Evolutionary conservation across 2,113 vertebrate genomes (phyloP).

Genomic region (Otis tarda): DNA sequence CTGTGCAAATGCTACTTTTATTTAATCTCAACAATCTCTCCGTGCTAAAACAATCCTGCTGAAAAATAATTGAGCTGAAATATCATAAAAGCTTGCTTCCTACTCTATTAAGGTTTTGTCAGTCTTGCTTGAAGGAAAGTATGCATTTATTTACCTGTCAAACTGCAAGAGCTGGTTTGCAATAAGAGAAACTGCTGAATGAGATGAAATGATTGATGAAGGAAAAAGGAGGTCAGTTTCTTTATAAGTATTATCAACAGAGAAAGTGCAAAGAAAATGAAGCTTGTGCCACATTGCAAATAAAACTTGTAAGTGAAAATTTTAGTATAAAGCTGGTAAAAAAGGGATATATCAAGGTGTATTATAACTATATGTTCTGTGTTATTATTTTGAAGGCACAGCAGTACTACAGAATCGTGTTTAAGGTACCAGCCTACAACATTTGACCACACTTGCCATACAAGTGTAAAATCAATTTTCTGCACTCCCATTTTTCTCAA

Average conservation of each 20-base stretch:
- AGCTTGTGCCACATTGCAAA: not conserved
- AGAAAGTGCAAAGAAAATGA: constrained; percentile 12
- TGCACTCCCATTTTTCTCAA: constrained; percentile 76
- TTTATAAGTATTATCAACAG: constrained; percentile 6
- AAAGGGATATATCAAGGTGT: constrained; percentile 8
- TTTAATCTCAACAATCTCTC: not conserved
- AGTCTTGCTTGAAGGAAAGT: not conserved
- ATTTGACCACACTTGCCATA: constrained; percentile 76
- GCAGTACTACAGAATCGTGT: constrained; percentile 35
- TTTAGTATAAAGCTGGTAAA: not conserved
- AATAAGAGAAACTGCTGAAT: constrained; percentile 9
- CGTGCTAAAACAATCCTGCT: not conserved
- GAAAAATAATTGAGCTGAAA: constrained; percentile 30
- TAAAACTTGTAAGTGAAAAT: constrained; percentile 24
- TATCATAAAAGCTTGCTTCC: not conserved
- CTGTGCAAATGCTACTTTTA: not conserved
- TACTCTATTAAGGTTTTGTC: not conserved
- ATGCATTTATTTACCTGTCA: constrained; percentile 27
- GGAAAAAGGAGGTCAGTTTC: not conserved
- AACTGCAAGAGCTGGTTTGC: not conserved
- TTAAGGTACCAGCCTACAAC: constrained; percentile 72
- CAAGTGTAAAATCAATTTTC: constrained; percentile 82
- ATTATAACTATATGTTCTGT: constrained; percentile 46
- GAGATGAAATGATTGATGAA: not conserved
- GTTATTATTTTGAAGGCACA: constrained; percentile 52